Evolutionary conservation across 2,797 vertebrate genomes (phyloP), one percentile per base, ranked within the genome.

Genomic region (Sebastes ruberrimus): DNA sequence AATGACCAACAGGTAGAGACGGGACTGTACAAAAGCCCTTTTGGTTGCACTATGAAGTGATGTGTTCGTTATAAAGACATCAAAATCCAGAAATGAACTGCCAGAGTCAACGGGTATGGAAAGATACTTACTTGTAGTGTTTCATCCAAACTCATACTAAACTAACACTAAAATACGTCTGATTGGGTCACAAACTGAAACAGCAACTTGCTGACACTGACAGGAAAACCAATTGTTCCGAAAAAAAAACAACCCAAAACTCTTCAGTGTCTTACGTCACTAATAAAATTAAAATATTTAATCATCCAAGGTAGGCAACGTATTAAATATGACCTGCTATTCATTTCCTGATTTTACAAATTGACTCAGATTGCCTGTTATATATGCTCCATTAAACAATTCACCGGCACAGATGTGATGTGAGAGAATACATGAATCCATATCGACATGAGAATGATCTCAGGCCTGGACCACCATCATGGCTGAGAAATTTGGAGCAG

Each of bases 221-320:
- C 0, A 57, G 55, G 13, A 25, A 57, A 57, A 57, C 0, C 55
- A 46, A 46, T 46, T 46, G 14, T 18, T 46, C 42, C 42, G 0
- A 42, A 7, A 16, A 38, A 38, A 38, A 42, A 35, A 0, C 0
- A 32, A 32, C 1, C 2, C 28, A 23, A 10, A 56, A 38, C 38
- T 27, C 11, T 57, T 57, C 56, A 27, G 14, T 16, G 23, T 16
- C 23, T 57, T 57, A 16, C 11, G 0, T 56, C 55, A 25, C 55
- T 14, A 14, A 27, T 57, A 8, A 25, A 27, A 57, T 57, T 2
- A 1, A 1, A 56, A 25, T 16, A 57, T 57, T 27, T 14, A 6
- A 57, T 57, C 55, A 27, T 1, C 56, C 6, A 0, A 57, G 13
- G 7, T 57, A 57, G 56, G 23, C 56, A 18, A 16, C 0, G 4